Conservation (phyloP, 2,888 invertebrate genomes). For the Euclidia mi region DNA sequence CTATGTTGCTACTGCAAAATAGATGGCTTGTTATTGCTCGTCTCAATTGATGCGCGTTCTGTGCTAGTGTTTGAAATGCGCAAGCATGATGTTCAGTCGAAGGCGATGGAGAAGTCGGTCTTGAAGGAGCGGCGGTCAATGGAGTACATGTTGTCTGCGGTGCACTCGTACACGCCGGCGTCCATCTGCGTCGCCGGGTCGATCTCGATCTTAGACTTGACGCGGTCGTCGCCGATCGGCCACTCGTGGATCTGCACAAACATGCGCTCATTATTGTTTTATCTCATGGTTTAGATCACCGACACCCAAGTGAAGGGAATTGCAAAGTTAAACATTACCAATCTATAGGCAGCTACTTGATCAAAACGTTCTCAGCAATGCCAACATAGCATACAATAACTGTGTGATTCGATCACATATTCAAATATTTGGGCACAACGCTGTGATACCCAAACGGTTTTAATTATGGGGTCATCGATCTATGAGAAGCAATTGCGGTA, state of each 20-base stretch:
- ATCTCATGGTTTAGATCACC: too few relatives aligned
- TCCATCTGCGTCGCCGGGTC: conserved; percentile 99
- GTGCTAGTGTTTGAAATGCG: conserved; percentile 33
- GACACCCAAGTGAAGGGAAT: too few relatives aligned
- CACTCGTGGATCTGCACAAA: conserved; percentile 95
- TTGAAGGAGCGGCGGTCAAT: conserved; percentile 97
- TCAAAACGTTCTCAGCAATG: too few relatives aligned
- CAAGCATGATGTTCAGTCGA: conserved; percentile 90
- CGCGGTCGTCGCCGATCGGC: conserved; percentile 94
- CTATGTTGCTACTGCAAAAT: conserved; percentile 4
- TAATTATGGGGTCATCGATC: too few relatives aligned
- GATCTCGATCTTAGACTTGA: conserved; percentile 98
- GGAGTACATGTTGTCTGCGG: conserved; percentile 98
- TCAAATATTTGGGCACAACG: too few relatives aligned
- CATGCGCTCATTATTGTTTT: background rate
- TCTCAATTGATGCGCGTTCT: background rate
- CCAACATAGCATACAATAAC: too few relatives aligned
- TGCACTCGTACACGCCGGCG: conserved; percentile 98
- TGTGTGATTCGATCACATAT: too few relatives aligned
- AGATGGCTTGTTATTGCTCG: background rate
- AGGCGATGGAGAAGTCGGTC: conserved; percentile 97
- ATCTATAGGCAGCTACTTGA: too few relatives aligned
- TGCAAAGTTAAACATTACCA: too few relatives aligned
- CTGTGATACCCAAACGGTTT: too few relatives aligned
- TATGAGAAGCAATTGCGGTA: too few relatives aligned